Evolutionary conservation across 2,113 vertebrate genomes (phyloP), one percentile per base, ranked within the genome.

Genomic region (Suncus etruscus): DNA sequence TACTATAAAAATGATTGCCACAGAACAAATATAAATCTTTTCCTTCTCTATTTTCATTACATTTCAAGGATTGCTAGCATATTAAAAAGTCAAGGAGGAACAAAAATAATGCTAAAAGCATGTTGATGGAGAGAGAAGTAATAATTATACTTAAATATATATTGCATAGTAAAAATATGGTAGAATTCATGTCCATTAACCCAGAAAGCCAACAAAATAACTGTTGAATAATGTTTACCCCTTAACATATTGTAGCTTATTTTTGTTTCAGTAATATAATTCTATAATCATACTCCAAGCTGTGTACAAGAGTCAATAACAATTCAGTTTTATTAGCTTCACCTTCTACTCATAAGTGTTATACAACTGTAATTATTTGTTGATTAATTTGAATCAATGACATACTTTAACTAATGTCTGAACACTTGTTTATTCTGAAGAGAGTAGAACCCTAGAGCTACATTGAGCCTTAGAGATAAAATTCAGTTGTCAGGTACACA

Each of bases 351-450:
- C 20, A n/a, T 93, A 65, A 69, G 77, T 84, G 29, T 89, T 74
- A 72, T 1, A 58, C 39, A 70, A 70, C 9, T 29, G 45, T 86
- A 96, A 83, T 94, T 90, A 79, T 48, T 92, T 90, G 73, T 88
- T 93, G 72, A 93, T 93, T 83, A 83, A 90, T 91, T 91, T 87
- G 45, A 86, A 85, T 91, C 72, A 90, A 11, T 86, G 70, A 74
- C 69, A 54, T 63, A 27, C 6, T 83, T 61, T 93, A 91, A 82
- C 5, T 92, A 58, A 86, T 32, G 27, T 80, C 22, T 83, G 72
- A 88, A 69, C 22, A 77, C 15, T 66, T 73, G 48, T 88, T 20
- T 80, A 74, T 58, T 58, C 50, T 90, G 22, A 72, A 82, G 22
- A 79, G 2, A 73, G 1, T 92, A 89, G 73, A 88, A 51, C 90